Base-by-base conservation (phyloP, 2,888 invertebrate species). In the Altica lythri region DNA sequence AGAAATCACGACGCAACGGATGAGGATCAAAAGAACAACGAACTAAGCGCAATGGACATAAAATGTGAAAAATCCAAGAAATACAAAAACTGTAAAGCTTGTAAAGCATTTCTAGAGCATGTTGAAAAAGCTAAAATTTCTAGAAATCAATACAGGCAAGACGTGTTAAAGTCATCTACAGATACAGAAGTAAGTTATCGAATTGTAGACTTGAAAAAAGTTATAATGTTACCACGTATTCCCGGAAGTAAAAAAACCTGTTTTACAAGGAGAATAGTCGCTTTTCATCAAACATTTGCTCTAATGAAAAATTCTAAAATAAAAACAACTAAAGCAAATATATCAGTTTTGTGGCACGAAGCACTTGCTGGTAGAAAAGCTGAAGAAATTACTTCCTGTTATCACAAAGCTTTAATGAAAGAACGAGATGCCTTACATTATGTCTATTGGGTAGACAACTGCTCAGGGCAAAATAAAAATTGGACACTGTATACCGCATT, bases 391-490 rank as follows among this genome's bases (percentile, higher is more conserved):
- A 16, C 22, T 10, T 46, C 34, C 22, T 16, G 18, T 10, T 46
- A 46, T 46, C 22, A 8, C 22, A 35, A 10, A 46, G 46, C 34
- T 10, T 34, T 34, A 34, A 13, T 34, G 10, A 8, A 34, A 13
- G 34, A 34, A 34, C 37, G 59, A 17, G 53, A 63, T 25, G 38
- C 27, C 12, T 38, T 47, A 38, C 30, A 54, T 29, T 22, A 60
- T 12, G 34, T 52, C 13, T 48, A 57, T 17, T 64, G 64, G 62
- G 30, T 53, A 19, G 62, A 57, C 52, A 53, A 55, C 38, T 57
- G 61, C 37, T 38, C 57, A n/a, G 48, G 37, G 2, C 59, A 61
- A 44, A 60, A 59, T 34, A 61, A 59, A 49, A 61, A 59, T 35
- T 60, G 59, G 52, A 12, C 9, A 5, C 45, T 57, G 8, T 62